Evolutionary conservation across 2,888 invertebrate species (phyloP), one percentile per base, ranked within the genome.

Genomic region (Heliconius ethilla): DNA sequence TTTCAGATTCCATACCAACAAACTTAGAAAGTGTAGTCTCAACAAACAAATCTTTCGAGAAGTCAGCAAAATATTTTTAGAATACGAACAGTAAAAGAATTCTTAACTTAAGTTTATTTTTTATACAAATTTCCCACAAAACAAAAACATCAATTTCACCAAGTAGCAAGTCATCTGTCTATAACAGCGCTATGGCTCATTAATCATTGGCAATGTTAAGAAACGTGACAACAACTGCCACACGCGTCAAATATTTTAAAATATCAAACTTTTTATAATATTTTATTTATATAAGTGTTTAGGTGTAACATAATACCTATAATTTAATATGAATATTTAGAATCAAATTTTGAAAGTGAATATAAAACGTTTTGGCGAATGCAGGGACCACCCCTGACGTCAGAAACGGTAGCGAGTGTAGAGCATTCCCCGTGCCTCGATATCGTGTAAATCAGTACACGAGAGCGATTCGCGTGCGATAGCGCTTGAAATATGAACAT

Each of bases 401-500:
- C 78, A 84, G 82, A 84, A 86, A 88, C 90, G 83, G 90, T 90
- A 90, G 91, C 89, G 85, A 86, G 85, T 87, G 89, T 87, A 87
- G 85, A 84, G 83, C 87, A 86, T 86, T 85, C 85, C 83, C 83
- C 85, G 86, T 85, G 85, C 87, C 85, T 85, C 86, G 85, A 88
- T 89, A 89, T 91, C 92, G 83, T 89, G 92, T 91, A 91, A 91
- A 93, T 93, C 92, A 89, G 90, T 82, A 89, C 89, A 86, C 87
- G 87, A 85, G 84, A 84, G 86, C 87, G 91, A 92, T 91, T 86
- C 87, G 85, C 86, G 84, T 83, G 87, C 86, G 92, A 92, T 92
- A 91, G 80, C 86, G 83, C 81, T 85, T 92, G 88, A 93, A 89
- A 89, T 92, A 93, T 91, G 91, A 89, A 91, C 88, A 92, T 91